phyloP scores from a whole-genome alignment of 35 echinoderm and acorn worm genomes.

The Amphiura filiformis region DNA sequence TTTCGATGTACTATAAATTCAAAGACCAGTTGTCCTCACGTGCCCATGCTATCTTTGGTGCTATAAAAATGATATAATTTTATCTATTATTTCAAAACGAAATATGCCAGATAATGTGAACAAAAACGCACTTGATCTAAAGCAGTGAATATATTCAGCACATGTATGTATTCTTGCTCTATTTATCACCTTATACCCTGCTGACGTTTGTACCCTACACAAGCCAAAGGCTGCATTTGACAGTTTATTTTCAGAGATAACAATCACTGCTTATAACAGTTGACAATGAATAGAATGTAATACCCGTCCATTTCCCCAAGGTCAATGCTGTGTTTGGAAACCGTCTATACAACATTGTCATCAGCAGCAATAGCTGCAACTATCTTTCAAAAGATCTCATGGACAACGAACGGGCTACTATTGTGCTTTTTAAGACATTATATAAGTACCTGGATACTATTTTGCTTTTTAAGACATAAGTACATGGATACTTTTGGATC shows the following conservation, averaged over 20 bases:
- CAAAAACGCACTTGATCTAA: neutral
- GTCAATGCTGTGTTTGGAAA: neutral
- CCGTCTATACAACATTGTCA: neutral
- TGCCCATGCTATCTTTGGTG: neutral
- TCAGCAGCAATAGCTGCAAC: neutral
- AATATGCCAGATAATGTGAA: neutral
- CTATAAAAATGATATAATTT: neutral
- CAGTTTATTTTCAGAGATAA: neutral
- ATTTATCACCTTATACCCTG: no score
- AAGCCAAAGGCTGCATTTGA: neutral
- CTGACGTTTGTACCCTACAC: no score
- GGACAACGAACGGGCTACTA: neutral
- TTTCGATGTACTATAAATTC: no score
- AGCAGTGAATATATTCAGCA: neutral
- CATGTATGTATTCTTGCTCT: neutral
- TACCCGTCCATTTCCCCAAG: neutral
- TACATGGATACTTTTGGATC: neutral
- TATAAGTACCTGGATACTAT: neutral
- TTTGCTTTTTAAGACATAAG: no score
- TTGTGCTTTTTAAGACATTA: neutral
- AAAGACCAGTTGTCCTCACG: no score
- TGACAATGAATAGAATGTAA: neutral
- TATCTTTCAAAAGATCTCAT: neutral
- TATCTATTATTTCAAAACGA: neutral
- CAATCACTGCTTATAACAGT: neutral